Evolutionary conservation across 2,797 vertebrate species (phyloP).

Genomic region (Atherinosoma microstoma): DNA sequence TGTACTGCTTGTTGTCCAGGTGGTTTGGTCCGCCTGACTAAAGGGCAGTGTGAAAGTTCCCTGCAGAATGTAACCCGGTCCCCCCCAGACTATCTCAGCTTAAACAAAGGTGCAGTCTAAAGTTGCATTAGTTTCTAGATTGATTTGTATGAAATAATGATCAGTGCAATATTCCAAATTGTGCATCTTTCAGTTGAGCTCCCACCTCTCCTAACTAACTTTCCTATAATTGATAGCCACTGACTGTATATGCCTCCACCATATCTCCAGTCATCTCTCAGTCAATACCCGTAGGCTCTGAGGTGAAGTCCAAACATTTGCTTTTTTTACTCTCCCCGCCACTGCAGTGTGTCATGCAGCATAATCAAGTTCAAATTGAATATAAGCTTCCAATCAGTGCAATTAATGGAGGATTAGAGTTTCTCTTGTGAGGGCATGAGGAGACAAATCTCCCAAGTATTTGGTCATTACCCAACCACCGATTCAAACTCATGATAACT

Average conservation of each 20-base stretch:
- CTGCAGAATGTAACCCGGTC: too few species aligned
- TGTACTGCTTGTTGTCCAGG: too few species aligned
- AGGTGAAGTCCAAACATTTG: conserved; percentile 19
- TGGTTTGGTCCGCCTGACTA: too few species aligned
- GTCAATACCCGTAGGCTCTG: conserved; percentile 11
- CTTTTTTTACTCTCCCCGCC: conserved; percentile 9
- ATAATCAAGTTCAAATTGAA: conserved; percentile 77
- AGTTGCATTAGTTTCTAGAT: too few species aligned
- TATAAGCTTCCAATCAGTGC: conserved; percentile 65
- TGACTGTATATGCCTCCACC: neutral
- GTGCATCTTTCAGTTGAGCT: conserved; percentile 2
- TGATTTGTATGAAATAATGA: neutral
- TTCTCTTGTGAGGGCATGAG: conserved; percentile 37
- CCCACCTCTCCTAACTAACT: neutral
- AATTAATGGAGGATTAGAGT: conserved; percentile 55
- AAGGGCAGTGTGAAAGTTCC: too few species aligned
- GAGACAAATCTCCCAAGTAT: conserved; percentile 40
- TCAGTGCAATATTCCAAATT: neutral
- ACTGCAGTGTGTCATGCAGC: conserved; percentile 40
- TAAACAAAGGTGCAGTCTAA: too few species aligned
- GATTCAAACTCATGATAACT: conserved; percentile 1
- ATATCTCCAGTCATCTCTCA: neutral
- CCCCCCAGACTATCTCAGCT: too few species aligned
- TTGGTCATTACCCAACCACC: conserved; percentile 31
- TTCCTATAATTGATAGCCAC: too few species aligned